A percentile compares a stretch with the other conserved stretches of the same genome.
These are phyloP conservation scores for Alauda arvensis DNA, from an alignment of 2,797 vertebrate genomes.

Conservation along the genomic window DNA sequence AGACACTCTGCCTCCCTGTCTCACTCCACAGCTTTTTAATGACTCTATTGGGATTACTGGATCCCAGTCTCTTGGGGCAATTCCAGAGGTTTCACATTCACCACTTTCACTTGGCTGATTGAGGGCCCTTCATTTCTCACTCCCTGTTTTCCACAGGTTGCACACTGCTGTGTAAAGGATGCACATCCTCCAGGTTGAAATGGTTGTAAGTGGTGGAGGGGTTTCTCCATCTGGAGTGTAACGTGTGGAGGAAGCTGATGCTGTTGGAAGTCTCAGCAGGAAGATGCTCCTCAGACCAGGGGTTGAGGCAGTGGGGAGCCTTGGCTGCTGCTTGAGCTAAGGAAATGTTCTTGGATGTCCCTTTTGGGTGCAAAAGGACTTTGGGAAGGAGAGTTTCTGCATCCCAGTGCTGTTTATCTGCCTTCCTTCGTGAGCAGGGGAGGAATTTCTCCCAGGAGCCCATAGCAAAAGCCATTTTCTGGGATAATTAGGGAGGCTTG, in stretches of 20 bases:
- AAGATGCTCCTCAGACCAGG: background rate
- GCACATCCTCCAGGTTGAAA: background rate
- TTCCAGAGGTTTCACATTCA: background rate
- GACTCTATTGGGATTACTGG: background rate
- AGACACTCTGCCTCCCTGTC: background rate
- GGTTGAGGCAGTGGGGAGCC: background rate
- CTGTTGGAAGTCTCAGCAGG: background rate
- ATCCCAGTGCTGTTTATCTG: rapidly evolving
- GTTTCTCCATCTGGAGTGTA: background rate
- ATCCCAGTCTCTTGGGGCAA: background rate
- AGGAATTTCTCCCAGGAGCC: background rate
- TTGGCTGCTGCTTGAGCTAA: background rate
- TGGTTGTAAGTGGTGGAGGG: background rate
- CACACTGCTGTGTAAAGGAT: background rate
- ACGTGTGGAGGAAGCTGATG: background rate
- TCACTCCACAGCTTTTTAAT: background rate
- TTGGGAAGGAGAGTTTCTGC: background rate
- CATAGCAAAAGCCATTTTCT: background rate
- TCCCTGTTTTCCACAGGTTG: background rate
- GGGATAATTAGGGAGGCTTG: background rate
- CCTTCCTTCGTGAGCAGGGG: background rate
- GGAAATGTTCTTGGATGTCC: background rate
- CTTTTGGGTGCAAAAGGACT: background rate
- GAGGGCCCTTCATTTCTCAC: background rate
- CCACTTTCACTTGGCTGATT: background rate